A percentile compares a stretch with the other conserved stretches of the same genome.
phyloP scores from a whole-genome alignment of 2,113 vertebrate genomes.

The Ivindomyrus marchei region DNA sequence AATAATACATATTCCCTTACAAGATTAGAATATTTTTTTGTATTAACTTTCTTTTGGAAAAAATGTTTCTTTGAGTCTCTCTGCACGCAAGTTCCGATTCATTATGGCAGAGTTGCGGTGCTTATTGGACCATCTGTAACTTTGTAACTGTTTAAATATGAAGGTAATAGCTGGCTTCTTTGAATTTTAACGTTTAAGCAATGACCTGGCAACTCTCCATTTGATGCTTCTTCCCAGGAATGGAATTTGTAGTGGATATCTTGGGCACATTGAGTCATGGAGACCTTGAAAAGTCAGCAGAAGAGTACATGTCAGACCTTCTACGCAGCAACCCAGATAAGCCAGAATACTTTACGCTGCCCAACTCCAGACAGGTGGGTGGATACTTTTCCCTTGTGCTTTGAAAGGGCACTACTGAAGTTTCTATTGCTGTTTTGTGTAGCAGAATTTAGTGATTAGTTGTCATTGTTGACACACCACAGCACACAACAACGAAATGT shows the following conservation, averaged over 20 bases:
- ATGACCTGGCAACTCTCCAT: background rate
- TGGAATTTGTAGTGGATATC: constrained; percentile 84
- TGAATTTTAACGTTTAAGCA: background rate
- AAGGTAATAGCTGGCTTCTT: background rate
- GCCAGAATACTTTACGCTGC: constrained; percentile 56
- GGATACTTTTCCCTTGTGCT: background rate
- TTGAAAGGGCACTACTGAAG: background rate
- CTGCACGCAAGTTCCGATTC: background rate
- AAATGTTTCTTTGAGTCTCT: background rate
- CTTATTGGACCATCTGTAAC: background rate
- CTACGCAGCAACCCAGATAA: constrained; percentile 52
- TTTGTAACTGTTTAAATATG: background rate
- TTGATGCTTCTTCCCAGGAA: constrained; percentile 46
- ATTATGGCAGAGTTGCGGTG: background rate
- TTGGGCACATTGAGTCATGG: constrained; percentile 60
- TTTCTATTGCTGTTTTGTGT: background rate
- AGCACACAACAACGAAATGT: too few species aligned
- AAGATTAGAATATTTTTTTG: background rate
- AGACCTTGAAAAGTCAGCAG: constrained; percentile 60
- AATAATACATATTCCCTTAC: background rate
- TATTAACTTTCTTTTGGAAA: background rate
- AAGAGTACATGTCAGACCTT: constrained; percentile 64
- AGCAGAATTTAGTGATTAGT: too few species aligned
- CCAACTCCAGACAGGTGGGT: constrained; percentile 48
- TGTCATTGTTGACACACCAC: too few species aligned